A percentile compares a stretch with the other conserved stretches of the same genome.
These are phyloP conservation scores for Drosophila mettleri DNA, from an alignment of 2,888 invertebrate species.

Conservation along the genomic window DNA sequence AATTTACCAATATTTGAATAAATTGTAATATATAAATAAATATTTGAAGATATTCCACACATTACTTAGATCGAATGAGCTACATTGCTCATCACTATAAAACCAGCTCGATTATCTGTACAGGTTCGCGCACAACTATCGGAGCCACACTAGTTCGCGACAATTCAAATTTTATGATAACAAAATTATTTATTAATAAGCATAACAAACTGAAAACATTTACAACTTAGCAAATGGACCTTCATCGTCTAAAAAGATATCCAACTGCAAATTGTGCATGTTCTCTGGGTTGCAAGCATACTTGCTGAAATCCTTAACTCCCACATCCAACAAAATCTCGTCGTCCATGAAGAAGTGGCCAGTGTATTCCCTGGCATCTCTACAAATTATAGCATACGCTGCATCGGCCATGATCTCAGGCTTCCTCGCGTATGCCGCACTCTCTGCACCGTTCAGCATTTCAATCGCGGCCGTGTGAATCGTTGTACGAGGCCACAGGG, in stretches of 20 bases:
- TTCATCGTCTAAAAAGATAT: slow-evolving; percentile 91
- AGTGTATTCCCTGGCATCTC: slow-evolving; percentile 91
- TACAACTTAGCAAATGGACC: slow-evolving; percentile 65
- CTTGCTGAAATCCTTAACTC: slow-evolving; percentile 92
- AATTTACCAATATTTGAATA: too few species aligned
- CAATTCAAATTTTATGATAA: slow-evolving; percentile 1
- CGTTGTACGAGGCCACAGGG: slow-evolving; percentile 97
- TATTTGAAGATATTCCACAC: too few species aligned
- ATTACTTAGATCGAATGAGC: not conserved
- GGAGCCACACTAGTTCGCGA: not conserved
- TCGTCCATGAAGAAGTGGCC: slow-evolving; percentile 98
- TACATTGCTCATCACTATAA: not conserved
- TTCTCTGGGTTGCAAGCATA: slow-evolving; percentile 93
- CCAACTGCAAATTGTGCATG: slow-evolving; percentile 89
- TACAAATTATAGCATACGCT: slow-evolving; percentile 83
- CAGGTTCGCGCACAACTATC: not conserved
- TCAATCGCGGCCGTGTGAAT: slow-evolving; percentile 97
- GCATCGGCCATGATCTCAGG: slow-evolving; percentile 85
- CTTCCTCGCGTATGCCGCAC: slow-evolving; percentile 73
- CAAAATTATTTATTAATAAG: slow-evolving; percentile 1
- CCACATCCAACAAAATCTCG: slow-evolving; percentile 91
- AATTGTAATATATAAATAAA: too few species aligned
- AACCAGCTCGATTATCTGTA: not conserved
- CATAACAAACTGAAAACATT: slow-evolving; percentile 8
- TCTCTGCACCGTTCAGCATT: slow-evolving; percentile 89